Conservation (phyloP, 2,113 vertebrate species). For the Ictidomys tridecemlineatus region DNA sequence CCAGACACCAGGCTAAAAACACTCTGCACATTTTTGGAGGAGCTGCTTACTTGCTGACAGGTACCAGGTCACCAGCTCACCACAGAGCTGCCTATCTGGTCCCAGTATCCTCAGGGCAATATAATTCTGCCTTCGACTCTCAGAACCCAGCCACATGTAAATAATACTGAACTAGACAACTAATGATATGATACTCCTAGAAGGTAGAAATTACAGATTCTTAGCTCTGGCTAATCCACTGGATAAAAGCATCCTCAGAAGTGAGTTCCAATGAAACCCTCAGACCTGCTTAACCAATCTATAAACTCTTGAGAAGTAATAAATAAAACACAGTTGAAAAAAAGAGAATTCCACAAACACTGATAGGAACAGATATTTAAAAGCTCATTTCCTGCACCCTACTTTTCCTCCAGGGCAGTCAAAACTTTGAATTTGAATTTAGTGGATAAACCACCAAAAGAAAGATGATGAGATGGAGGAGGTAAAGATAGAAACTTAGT, state of each 20-base stretch:
- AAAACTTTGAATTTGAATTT: neutral
- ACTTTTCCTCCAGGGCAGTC: neutral
- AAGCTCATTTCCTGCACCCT: neutral
- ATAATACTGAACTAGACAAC: neutral
- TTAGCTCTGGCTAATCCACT: neutral
- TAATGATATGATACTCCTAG: neutral
- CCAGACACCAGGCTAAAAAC: neutral
- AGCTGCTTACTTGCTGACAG: neutral
- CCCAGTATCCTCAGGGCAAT: neutral
- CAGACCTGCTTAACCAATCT: neutral
- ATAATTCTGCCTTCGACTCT: neutral
- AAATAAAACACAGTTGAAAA: neutral
- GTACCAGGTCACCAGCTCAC: neutral
- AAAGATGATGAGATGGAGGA: neutral
- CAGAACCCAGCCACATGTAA: neutral
- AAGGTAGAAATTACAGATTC: too few relatives aligned
- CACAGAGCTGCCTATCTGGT: neutral
- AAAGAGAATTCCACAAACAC: neutral
- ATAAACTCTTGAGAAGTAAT: neutral
- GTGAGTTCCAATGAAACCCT: neutral
- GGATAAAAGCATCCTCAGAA: neutral
- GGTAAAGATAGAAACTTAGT: neutral
- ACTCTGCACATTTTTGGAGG: neutral
- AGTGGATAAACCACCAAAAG: neutral
- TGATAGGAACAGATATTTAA: neutral